phyloP scores from a whole-genome alignment of 1,140 invertebrate species.

The Megathymus violae region DNA sequence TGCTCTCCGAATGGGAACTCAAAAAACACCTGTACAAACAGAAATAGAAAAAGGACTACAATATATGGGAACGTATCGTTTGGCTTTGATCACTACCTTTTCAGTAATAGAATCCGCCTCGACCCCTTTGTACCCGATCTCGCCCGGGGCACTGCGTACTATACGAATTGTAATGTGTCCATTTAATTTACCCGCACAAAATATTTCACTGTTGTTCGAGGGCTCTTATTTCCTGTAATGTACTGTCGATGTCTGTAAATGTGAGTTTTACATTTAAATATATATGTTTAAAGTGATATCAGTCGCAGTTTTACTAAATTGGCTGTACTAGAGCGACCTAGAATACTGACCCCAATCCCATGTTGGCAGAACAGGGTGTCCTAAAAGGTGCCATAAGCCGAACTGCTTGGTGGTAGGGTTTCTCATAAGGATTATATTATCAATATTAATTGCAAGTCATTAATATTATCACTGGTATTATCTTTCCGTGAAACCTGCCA shows the following conservation, averaged over 20 bases:
- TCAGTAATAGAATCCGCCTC: conserved; percentile 71
- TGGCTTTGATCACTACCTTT: conserved; percentile 80
- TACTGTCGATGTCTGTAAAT: conserved; percentile 41
- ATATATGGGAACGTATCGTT: conserved; percentile 74
- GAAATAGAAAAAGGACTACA: conserved; percentile 69
- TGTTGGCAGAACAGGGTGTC: too few relatives aligned
- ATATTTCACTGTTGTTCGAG: conserved; percentile 56
- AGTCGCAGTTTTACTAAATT: too few relatives aligned
- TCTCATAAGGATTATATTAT: too few relatives aligned
- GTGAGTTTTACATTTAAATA: not conserved
- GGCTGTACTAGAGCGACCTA: too few relatives aligned
- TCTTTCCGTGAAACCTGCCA: too few relatives aligned
- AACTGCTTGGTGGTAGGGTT: too few relatives aligned
- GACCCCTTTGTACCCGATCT: conserved; percentile 61
- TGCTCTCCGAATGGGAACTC: conserved; percentile 53
- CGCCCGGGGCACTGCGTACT: conserved; percentile 50
- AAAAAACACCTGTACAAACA: conserved; percentile 72
- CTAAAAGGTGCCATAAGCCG: too few relatives aligned
- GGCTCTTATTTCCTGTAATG: conserved; percentile 59
- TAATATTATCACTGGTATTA: too few relatives aligned
- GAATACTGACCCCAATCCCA: too few relatives aligned
- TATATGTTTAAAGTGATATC: too few relatives aligned
- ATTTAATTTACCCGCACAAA: conserved; percentile 70
- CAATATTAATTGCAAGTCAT: too few relatives aligned
- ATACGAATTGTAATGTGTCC: conserved; percentile 65